Percentiles rank a stretch among this genome's conserved stretches.
phyloP scores from a whole-genome alignment of 2,113 vertebrate species.

The Narcine bancroftii region DNA sequence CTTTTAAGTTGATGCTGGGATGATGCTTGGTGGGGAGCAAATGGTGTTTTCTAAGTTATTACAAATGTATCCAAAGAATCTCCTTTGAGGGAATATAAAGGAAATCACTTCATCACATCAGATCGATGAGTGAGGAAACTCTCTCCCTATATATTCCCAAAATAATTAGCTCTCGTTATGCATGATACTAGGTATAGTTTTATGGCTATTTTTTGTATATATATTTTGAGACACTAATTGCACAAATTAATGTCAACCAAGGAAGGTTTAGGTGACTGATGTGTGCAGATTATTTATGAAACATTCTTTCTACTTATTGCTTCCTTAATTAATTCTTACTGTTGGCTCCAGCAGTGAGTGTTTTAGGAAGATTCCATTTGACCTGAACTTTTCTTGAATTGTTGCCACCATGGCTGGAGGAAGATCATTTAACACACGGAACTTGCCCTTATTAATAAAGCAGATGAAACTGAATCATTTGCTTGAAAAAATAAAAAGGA shows the following conservation, averaged over 20 bases:
- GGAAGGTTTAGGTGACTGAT: background rate
- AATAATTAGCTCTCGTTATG: background rate
- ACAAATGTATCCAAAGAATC: background rate
- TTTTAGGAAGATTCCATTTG: background rate
- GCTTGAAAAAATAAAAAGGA: slow-evolving; percentile 11
- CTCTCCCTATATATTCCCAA: background rate
- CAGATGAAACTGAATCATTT: slow-evolving; percentile 28
- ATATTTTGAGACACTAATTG: background rate
- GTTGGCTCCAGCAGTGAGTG: background rate
- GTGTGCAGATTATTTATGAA: slow-evolving; percentile 28
- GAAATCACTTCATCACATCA: background rate
- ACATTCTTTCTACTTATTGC: background rate
- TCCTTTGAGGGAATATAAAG: background rate
- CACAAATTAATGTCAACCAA: background rate
- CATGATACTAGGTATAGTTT: background rate
- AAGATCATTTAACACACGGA: slow-evolving; percentile 16
- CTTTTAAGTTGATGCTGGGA: background rate
- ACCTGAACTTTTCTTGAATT: slow-evolving; percentile 10
- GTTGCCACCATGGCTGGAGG: background rate
- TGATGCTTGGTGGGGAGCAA: background rate
- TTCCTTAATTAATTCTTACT: background rate
- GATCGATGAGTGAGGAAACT: background rate
- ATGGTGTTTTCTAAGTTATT: background rate
- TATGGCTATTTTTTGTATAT: background rate
- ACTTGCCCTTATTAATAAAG: slow-evolving; percentile 4